Evolutionary conservation across 2,113 vertebrate species (phyloP).

Genomic region (Melanocharis versteri): DNA sequence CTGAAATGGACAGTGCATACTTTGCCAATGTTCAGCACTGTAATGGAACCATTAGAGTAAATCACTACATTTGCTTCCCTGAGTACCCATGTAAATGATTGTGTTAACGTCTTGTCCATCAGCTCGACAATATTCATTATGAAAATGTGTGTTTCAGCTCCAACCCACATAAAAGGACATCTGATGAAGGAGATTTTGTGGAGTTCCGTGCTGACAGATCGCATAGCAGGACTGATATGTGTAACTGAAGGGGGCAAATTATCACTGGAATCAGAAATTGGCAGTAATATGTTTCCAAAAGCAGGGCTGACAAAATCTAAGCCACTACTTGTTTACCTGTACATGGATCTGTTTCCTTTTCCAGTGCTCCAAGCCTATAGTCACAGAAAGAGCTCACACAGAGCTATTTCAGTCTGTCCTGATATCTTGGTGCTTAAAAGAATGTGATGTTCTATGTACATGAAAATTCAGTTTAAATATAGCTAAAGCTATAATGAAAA

Average conservation of each 20-base stretch:
- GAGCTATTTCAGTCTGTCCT: background rate
- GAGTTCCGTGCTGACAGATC: background rate
- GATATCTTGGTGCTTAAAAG: background rate
- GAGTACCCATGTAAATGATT: slow-evolving; percentile 20
- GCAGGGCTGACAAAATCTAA: background rate
- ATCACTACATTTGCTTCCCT: slow-evolving; percentile 34
- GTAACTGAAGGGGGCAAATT: background rate
- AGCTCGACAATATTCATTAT: slow-evolving; percentile 3
- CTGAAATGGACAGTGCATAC: background rate
- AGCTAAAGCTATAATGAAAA: slow-evolving; percentile 19
- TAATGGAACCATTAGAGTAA: slow-evolving; percentile 36
- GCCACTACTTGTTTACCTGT: background rate
- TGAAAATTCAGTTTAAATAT: slow-evolving; percentile 45
- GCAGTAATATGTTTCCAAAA: background rate
- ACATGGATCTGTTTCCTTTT: background rate
- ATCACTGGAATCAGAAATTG: background rate
- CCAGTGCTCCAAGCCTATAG: background rate
- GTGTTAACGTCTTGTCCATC: slow-evolving; percentile 1
- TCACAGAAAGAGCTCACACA: background rate
- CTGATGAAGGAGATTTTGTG: background rate
- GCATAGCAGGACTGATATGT: background rate
- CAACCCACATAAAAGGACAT: background rate
- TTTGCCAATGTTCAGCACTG: background rate
- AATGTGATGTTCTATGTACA: background rate
- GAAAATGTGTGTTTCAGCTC: background rate